phyloP scores from a whole-genome alignment of 2,888 invertebrate genomes.

The Diogma glabrata region DNA sequence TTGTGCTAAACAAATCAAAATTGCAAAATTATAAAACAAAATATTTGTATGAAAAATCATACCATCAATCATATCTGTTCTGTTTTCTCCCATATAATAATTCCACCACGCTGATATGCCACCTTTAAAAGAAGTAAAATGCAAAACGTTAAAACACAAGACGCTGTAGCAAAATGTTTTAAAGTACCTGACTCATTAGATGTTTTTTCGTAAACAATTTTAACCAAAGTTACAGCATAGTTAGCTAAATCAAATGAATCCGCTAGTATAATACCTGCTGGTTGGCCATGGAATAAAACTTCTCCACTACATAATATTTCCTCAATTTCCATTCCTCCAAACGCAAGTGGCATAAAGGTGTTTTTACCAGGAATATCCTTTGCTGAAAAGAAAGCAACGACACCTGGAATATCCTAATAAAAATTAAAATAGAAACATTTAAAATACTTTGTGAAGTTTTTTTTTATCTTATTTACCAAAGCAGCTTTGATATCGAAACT shows the following conservation, averaged over 20 bases:
- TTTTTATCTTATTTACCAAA: too few relatives aligned
- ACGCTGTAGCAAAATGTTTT: constrained; percentile 58
- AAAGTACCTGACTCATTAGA: constrained; percentile 43
- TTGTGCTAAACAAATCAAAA: too few relatives aligned
- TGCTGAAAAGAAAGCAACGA: constrained; percentile 48
- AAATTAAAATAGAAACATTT: too few relatives aligned
- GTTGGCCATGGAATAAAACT: constrained; percentile 55
- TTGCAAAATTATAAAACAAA: too few relatives aligned
- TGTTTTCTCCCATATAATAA: too few relatives aligned
- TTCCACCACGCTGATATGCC: too few relatives aligned
- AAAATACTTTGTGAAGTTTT: too few relatives aligned
- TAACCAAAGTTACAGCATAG: constrained; percentile 43
- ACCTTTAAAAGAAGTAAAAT: too few relatives aligned
- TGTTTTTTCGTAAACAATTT: constrained; percentile 38
- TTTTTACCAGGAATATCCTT: constrained; percentile 60
- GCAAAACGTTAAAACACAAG: too few relatives aligned
- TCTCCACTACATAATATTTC: constrained; percentile 28
- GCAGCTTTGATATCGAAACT: constrained; percentile 46
- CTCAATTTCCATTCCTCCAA: constrained; percentile 32
- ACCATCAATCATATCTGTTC: too few relatives aligned
- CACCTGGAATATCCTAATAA: constrained; percentile 51
- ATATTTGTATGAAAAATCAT: too few relatives aligned
- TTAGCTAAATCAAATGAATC: constrained; percentile 45
- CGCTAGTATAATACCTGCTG: constrained; percentile 63
- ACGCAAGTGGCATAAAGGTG: constrained; percentile 37